Evolutionary conservation across 2,797 vertebrate genomes (phyloP).

Genomic region (Morelia viridis): DNA sequence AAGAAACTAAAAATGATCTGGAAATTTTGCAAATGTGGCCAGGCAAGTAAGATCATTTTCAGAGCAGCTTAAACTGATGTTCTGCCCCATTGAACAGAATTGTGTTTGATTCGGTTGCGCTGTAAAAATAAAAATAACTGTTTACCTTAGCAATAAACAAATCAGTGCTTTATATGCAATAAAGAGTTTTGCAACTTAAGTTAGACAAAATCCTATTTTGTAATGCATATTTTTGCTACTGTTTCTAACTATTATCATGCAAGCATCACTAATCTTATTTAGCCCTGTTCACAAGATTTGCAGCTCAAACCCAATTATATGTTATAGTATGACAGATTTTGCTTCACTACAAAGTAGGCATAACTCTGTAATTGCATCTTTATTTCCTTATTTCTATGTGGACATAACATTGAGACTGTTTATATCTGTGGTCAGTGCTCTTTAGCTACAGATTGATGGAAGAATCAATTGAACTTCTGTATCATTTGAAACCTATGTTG

Average conservation of each 20-base stretch:
- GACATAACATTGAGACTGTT: neutral
- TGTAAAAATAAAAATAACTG: conserved; percentile 49
- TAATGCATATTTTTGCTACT: conserved; percentile 19
- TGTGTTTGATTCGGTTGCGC: conserved; percentile 58
- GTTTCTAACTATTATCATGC: neutral
- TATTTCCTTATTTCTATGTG: neutral
- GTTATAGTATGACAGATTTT: neutral
- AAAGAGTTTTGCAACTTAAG: conserved; percentile 59
- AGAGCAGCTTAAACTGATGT: conserved; percentile 37
- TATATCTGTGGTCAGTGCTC: neutral
- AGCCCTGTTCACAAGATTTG: neutral
- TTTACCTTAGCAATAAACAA: conserved; percentile 49
- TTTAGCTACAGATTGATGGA: neutral
- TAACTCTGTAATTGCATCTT: neutral
- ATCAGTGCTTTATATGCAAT: conserved; percentile 49
- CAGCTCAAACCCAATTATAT: neutral
- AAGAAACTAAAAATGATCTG: conserved; percentile 23
- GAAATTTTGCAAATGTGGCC: conserved; percentile 31
- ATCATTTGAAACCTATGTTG: neutral
- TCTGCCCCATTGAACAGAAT: conserved; percentile 40
- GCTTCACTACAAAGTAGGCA: neutral
- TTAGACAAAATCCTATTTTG: conserved; percentile 44
- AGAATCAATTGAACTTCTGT: neutral
- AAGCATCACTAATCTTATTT: neutral
- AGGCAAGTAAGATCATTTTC: conserved; percentile 41